Conservation (phyloP, 2,797 vertebrate species). For the Pampus argenteus region DNA sequence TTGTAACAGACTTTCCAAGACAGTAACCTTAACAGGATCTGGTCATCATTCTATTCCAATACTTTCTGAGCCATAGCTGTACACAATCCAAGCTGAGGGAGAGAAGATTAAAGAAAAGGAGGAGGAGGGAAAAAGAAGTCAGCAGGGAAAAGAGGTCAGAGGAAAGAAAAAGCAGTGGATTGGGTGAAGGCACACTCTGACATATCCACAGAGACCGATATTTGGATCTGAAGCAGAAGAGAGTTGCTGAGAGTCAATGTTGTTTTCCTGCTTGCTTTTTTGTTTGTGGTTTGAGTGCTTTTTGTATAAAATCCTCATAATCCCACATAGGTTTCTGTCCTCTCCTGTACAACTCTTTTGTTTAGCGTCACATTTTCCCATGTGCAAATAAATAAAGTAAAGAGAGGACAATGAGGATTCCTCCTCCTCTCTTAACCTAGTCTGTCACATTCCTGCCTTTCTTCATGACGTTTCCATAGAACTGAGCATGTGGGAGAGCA, state of each 20-base stretch:
- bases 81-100: constrained; percentile 44
- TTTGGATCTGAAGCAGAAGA: constrained; percentile 28
- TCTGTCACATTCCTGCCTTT: constrained; percentile 80
- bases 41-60: constrained; percentile 27
- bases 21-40: constrained; percentile 32
- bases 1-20: constrained; percentile 10
- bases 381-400: constrained; percentile 45
- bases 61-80: constrained; percentile 23
- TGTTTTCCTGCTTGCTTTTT: constrained; percentile 24
- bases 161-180: constrained; percentile 15
- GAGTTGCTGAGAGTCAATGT: constrained; percentile 3
- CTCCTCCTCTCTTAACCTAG: constrained; percentile 42
- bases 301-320: constrained; percentile 23
- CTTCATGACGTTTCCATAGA: constrained; percentile 75
- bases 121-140: constrained; percentile 24
- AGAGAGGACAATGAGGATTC: constrained; percentile 42
- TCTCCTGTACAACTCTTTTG: constrained; percentile 15
- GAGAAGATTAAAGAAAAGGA: constrained; percentile 40
- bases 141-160: constrained; percentile 22
- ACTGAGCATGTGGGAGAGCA: constrained; percentile 65
- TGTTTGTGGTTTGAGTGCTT: constrained; percentile 21
- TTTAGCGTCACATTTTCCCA: constrained; percentile 16
- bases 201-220: constrained; percentile 22
- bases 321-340: constrained; percentile 21
- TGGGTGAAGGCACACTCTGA: constrained; percentile 47